A percentile compares a stretch with the other conserved stretches of the same genome.
phyloP scores from a whole-genome alignment of 2,113 vertebrate genomes.

The Platysternon megacephalum region DNA sequence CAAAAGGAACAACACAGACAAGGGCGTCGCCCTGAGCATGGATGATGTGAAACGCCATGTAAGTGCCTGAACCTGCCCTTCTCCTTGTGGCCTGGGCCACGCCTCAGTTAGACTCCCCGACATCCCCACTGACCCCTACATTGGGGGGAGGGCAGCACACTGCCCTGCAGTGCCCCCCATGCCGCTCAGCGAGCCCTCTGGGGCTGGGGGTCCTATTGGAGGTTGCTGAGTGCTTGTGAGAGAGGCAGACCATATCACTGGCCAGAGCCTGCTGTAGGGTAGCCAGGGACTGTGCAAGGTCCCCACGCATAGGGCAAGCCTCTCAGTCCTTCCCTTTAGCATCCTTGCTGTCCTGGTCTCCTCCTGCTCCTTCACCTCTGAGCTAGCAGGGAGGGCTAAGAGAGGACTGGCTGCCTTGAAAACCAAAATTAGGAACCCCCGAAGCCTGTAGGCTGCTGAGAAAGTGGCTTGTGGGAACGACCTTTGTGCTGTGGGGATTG shows the following conservation, averaged over 20 bases:
- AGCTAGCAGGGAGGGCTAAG: neutral
- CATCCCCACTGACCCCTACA: neutral
- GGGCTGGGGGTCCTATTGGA: neutral
- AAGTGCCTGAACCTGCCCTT: conserved; percentile 59
- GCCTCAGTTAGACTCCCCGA: neutral
- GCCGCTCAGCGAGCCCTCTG: neutral
- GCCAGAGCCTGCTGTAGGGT: neutral
- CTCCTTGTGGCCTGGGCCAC: neutral
- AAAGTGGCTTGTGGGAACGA: neutral
- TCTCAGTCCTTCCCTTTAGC: neutral
- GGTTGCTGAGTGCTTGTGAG: accelerated
- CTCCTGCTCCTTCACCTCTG: neutral
- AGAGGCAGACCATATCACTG: neutral
- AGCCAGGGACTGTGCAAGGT: accelerated
- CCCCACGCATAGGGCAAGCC: accelerated
- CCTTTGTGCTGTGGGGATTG: neutral
- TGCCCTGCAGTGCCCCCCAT: neutral
- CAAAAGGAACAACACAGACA: conserved; percentile 94
- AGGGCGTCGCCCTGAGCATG: conserved; percentile 94
- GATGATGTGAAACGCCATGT: conserved; percentile 98
- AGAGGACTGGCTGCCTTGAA: neutral
- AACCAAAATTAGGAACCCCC: neutral
- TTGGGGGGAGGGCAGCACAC: neutral
- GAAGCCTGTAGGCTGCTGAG: neutral
- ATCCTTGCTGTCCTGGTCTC: neutral